A percentile compares a stretch with the other conserved stretches of the same genome.
These are phyloP conservation scores for Luperina testacea DNA, from an alignment of 2,888 invertebrate genomes.

Conservation along the genomic window DNA sequence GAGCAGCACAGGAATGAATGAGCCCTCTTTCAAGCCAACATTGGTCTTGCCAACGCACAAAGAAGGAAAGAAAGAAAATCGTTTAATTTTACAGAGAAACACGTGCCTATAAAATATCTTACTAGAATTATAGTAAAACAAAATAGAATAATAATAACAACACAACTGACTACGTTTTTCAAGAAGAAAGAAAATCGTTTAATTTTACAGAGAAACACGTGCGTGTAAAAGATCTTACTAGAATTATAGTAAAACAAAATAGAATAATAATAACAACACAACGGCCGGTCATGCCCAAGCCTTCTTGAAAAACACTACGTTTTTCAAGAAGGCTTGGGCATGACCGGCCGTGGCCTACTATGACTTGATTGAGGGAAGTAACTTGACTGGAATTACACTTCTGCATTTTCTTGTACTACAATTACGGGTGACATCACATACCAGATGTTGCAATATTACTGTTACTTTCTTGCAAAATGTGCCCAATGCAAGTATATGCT, in stretches of 20 bases:
- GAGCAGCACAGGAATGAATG: neutral
- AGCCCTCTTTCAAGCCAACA: no score
- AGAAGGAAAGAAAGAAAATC: neutral
- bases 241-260: neutral
- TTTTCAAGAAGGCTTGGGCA: neutral
- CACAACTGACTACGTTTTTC: neutral
- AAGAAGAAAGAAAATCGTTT: neutral
- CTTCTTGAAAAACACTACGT: no score
- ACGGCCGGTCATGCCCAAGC: no score
- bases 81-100: neutral
- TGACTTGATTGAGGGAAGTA: no score
- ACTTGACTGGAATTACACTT: conserved; percentile 11
- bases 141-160: neutral
- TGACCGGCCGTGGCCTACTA: neutral
- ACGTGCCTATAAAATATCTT: neutral
- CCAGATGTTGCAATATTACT: conserved; percentile 52
- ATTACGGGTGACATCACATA: conserved; percentile 36
- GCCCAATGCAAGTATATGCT: conserved; percentile 27
- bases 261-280: neutral
- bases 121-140: neutral
- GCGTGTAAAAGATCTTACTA: neutral
- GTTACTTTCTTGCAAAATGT: conserved; percentile 55
- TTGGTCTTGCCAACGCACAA: neutral
- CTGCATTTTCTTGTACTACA: conserved; percentile 3
- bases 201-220: neutral